Evolutionary conservation across 2,888 invertebrate genomes (phyloP).

Genomic region (Podabrus alpinus): DNA sequence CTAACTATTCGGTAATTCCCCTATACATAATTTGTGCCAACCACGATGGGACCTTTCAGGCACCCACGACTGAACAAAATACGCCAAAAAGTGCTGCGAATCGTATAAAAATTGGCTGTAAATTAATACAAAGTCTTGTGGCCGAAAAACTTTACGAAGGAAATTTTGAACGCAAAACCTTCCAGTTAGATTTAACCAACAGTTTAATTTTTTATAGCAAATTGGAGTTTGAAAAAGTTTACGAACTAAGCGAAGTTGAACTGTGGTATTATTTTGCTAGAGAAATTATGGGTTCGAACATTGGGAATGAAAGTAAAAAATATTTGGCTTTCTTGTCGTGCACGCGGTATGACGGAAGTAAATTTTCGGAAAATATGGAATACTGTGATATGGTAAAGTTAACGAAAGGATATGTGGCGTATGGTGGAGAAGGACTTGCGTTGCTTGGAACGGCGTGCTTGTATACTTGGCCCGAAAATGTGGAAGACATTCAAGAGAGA

Average conservation of each 20-base stretch:
- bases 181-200: conserved; percentile 73
- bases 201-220: conserved; percentile 77
- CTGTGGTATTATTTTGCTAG: conserved; percentile 85
- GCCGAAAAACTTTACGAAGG: conserved; percentile 86
- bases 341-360: conserved; percentile 72
- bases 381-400: conserved; percentile 72
- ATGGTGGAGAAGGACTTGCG: conserved; percentile 91
- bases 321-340: conserved; percentile 89
- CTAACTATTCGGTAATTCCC: conserved; percentile 71
- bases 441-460: conserved; percentile 88
- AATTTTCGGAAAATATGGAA: conserved; percentile 60
- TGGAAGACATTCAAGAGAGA: conserved; percentile 67
- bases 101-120: conserved; percentile 75
- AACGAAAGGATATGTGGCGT: conserved; percentile 83
- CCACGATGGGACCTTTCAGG: conserved; percentile 79
- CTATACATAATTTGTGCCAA: conserved; percentile 82
- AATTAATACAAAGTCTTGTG: conserved; percentile 82
- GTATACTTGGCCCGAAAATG: conserved; percentile 82
- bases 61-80: conserved; percentile 55
- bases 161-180: conserved; percentile 78
- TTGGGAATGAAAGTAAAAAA: conserved; percentile 72
- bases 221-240: conserved; percentile 71
- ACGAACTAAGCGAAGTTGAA: conserved; percentile 74
- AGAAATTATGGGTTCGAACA: conserved; percentile 75
- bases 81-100: conserved; percentile 73